These are phyloP conservation scores for Microctonus hyperodae DNA, from an alignment of 2,888 invertebrate genomes.

Conservation along the genomic window DNA sequence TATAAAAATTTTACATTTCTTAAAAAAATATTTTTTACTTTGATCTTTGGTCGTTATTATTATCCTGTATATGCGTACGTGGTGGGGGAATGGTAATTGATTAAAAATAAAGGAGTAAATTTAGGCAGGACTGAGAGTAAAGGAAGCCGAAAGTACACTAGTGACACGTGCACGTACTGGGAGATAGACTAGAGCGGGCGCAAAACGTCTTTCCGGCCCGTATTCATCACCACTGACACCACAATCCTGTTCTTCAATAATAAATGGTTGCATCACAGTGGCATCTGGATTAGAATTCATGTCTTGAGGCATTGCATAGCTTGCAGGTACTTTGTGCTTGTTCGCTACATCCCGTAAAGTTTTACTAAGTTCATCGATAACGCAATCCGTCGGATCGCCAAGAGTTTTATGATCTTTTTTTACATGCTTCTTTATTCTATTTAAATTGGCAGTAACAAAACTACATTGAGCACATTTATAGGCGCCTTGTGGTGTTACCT, in stretches of 20 bases:
- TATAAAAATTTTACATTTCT: slow-evolving; percentile 38
- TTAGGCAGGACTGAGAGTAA: slow-evolving; percentile 93
- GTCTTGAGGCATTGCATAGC: slow-evolving; percentile 72
- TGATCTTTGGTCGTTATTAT: slow-evolving; percentile 30
- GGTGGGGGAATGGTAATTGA: background rate
- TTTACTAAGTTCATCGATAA: slow-evolving; percentile 64
- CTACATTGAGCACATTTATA: slow-evolving; percentile 60
- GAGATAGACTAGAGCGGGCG: slow-evolving; percentile 92
- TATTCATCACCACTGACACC: slow-evolving; percentile 46
- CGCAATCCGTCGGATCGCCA: slow-evolving; percentile 59
- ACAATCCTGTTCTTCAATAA: slow-evolving; percentile 73
- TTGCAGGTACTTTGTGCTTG: slow-evolving; percentile 68
- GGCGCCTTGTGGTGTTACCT: slow-evolving; percentile 58
- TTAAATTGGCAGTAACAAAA: slow-evolving; percentile 57
- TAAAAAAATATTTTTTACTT: slow-evolving; percentile 43
- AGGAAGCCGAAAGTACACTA: slow-evolving; percentile 87
- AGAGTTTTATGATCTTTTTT: slow-evolving; percentile 63
- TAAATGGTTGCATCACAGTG: slow-evolving; percentile 93
- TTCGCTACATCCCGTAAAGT: slow-evolving; percentile 67
- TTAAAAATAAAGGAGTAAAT: slow-evolving; percentile 31
- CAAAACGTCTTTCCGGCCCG: slow-evolving; percentile 69
- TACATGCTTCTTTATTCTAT: slow-evolving; percentile 63
- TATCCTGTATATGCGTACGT: slow-evolving; percentile 38
- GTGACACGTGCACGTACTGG: slow-evolving; percentile 89
- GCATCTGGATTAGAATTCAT: slow-evolving; percentile 61